phyloP scores from a whole-genome alignment of 35 echinoderm and acorn worm genomes.

The Stichopus chloronotus region DNA sequence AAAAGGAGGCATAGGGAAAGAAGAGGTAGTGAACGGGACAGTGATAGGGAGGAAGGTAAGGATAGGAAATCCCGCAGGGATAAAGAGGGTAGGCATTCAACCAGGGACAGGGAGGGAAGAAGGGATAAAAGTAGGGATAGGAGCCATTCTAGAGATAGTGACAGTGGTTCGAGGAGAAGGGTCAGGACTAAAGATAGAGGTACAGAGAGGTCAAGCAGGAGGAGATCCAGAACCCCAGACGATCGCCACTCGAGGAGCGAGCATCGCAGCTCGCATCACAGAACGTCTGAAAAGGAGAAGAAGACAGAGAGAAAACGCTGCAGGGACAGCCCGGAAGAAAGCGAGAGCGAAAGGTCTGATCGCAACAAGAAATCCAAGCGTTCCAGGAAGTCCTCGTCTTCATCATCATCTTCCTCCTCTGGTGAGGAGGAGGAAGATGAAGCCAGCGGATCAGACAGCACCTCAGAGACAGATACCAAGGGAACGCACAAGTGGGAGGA shows the following conservation, averaged over 20 bases:
- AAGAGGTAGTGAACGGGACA: neutral
- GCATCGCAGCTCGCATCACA: neutral
- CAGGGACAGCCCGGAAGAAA: neutral
- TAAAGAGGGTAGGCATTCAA: neutral
- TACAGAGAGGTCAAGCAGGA: conserved; percentile 35
- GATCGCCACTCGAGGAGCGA: neutral
- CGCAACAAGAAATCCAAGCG: conserved; percentile 23
- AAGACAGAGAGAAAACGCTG: conserved; percentile 18
- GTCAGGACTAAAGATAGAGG: conserved; percentile 10
- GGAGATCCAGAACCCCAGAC: conserved; percentile 4
- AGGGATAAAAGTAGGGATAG: conserved; percentile 13
- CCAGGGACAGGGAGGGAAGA: neutral
- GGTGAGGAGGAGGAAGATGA: conserved; percentile 15
- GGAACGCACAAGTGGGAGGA: neutral
- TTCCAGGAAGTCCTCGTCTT: conserved; percentile 12
- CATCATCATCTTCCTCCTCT: conserved; percentile 5
- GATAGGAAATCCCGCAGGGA: neutral
- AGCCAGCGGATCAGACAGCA: conserved; percentile 10
- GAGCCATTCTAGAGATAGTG: conserved; percentile 6
- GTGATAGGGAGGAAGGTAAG: neutral
- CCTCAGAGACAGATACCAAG: conserved; percentile 21
- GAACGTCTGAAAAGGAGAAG: conserved; percentile 12
- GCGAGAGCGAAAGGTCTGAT: conserved; percentile 14
- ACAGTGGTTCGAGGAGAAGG: neutral
- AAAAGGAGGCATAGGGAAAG: neutral